A percentile compares a stretch with the other conserved stretches of the same genome.
phyloP scores from a whole-genome alignment of 2,888 invertebrate species.

The Tinea semifulvella region DNA sequence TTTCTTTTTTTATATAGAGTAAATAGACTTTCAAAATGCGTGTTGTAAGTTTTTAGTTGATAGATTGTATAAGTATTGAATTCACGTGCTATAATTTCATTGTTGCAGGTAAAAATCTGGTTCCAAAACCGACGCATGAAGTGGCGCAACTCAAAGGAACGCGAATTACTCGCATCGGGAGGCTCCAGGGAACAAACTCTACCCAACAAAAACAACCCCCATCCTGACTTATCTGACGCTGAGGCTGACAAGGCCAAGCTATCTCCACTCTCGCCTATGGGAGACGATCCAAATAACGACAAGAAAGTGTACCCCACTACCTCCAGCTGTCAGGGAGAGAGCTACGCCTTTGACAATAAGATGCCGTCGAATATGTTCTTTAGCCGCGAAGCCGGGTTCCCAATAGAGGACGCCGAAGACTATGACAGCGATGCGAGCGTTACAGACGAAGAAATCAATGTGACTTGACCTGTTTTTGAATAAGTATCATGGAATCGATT shows the following conservation, averaged over 20 bases:
- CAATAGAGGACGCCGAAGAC: conserved; percentile 46
- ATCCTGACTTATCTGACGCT: conserved; percentile 92
- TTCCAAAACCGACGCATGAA: conserved; percentile 99
- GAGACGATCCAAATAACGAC: conserved; percentile 37
- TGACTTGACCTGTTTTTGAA: conserved; percentile 76
- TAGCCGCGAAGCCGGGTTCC: conserved; percentile 38
- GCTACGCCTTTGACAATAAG: conserved; percentile 46
- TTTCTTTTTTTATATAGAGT: too few relatives aligned
- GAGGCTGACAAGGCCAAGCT: conserved; percentile 80
- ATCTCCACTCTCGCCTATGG: conserved; percentile 64
- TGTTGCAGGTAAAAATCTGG: conserved; percentile 71
- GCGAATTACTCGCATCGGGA: conserved; percentile 91
- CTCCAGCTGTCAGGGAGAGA: conserved; percentile 36
- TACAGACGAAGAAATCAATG: conserved; percentile 85
- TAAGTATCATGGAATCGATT: neutral
- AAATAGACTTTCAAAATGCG: too few relatives aligned
- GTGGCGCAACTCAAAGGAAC: conserved; percentile 97
- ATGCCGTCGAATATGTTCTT: conserved; percentile 35
- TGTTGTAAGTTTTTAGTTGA: too few relatives aligned
- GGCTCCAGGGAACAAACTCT: conserved; percentile 95
- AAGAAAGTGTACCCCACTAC: conserved; percentile 42
- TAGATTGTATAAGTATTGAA: too few relatives aligned
- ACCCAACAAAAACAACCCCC: conserved; percentile 96
- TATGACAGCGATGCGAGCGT: conserved; percentile 70
- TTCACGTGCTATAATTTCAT: neutral